phyloP scores from a whole-genome alignment of 2,888 invertebrate species.

The Mamestra brassicae region DNA sequence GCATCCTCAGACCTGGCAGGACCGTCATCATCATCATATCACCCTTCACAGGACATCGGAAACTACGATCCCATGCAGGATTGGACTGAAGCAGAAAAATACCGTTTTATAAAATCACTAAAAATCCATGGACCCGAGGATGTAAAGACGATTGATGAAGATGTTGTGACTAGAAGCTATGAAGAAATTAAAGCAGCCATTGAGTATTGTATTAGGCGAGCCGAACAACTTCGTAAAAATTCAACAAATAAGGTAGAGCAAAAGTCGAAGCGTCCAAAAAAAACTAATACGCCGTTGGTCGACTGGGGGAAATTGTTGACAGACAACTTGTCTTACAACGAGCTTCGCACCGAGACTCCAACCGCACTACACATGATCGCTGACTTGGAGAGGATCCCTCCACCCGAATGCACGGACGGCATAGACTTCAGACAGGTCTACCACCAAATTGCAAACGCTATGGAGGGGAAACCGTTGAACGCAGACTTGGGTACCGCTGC shows the following conservation, averaged over 20 bases:
- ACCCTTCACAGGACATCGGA: background rate
- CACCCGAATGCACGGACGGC: constrained; percentile 69
- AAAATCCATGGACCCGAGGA: constrained; percentile 72
- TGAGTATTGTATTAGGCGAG: constrained; percentile 72
- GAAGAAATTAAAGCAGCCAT: constrained; percentile 75
- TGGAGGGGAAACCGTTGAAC: constrained; percentile 81
- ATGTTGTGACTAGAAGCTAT: constrained; percentile 72
- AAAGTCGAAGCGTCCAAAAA: background rate
- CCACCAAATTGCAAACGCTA: constrained; percentile 80
- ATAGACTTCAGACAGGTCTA: constrained; percentile 82
- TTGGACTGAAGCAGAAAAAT: constrained; percentile 84
- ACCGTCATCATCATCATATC: background rate
- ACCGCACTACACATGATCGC: constrained; percentile 82
- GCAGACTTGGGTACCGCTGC: constrained; percentile 69
- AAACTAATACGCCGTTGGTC: constrained; percentile 74
- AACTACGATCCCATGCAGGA: constrained; percentile 55
- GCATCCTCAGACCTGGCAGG: background rate
- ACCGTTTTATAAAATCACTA: constrained; percentile 73
- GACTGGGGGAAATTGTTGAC: constrained; percentile 81
- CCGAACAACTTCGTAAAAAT: constrained; percentile 58
- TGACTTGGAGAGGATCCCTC: constrained; percentile 81
- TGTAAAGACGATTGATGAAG: constrained; percentile 67
- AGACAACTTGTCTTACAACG: constrained; percentile 72
- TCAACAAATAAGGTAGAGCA: constrained; percentile 17
- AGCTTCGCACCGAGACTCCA: constrained; percentile 79